phyloP scores from a whole-genome alignment of 2,888 invertebrate genomes.

The Trilocha varians region DNA sequence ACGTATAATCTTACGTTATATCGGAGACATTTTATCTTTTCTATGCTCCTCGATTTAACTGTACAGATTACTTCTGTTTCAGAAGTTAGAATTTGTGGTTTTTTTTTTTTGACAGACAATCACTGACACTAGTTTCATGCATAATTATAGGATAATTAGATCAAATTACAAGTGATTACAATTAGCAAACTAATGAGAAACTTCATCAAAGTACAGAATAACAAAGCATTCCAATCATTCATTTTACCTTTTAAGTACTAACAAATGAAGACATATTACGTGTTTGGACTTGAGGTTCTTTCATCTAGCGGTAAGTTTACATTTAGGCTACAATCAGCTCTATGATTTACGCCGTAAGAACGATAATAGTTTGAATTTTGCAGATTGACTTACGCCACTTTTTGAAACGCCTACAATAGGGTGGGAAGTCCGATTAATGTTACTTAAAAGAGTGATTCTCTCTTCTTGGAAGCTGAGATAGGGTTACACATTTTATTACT shows the following conservation, averaged over 20 bases:
- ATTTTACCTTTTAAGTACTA: neutral
- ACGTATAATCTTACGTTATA: too few relatives aligned
- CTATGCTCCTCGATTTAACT: too few relatives aligned
- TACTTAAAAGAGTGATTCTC: constrained; percentile 58
- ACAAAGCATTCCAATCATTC: neutral
- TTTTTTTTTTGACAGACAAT: too few relatives aligned
- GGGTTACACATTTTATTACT: constrained; percentile 66
- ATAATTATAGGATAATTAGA: too few relatives aligned
- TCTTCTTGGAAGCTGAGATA: constrained; percentile 46
- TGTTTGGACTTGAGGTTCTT: neutral
- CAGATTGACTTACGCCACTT: constrained; percentile 1
- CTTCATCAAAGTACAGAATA: neutral
- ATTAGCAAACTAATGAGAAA: neutral
- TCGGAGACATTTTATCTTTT: too few relatives aligned
- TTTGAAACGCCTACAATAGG: constrained; percentile 15
- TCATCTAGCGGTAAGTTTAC: neutral
- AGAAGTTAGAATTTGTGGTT: too few relatives aligned
- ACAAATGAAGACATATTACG: constrained; percentile 2
- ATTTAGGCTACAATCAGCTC: neutral
- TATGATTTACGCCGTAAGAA: neutral
- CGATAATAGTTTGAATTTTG: neutral
- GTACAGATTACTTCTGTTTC: too few relatives aligned
- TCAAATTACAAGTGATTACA: neutral
- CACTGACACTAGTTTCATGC: too few relatives aligned
- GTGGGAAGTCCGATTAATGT: constrained; percentile 61